phyloP scores from a whole-genome alignment of 2,113 vertebrate species.

The Geothlypis trichas region DNA sequence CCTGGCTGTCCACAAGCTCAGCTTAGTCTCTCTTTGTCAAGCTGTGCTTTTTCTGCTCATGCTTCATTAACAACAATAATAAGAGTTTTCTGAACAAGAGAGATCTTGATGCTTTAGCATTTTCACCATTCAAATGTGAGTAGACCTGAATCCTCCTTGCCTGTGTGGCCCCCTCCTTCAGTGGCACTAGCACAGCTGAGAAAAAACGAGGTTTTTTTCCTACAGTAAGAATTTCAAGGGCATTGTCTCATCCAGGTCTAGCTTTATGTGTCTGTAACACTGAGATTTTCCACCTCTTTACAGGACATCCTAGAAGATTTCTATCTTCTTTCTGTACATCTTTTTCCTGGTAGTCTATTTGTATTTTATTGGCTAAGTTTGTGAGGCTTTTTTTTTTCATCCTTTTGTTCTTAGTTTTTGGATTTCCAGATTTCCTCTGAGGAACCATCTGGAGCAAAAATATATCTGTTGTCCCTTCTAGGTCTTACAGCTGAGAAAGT shows the following conservation, averaged over 20 bases:
- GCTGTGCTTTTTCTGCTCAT: neutral
- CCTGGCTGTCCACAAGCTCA: neutral
- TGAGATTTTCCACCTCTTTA: neutral
- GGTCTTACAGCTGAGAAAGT: neutral
- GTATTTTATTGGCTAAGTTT: neutral
- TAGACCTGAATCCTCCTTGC: neutral
- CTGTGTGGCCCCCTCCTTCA: neutral
- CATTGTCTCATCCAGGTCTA: neutral
- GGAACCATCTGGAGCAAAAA: neutral
- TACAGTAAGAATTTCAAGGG: neutral
- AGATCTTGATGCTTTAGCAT: neutral
- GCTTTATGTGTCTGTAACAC: neutral
- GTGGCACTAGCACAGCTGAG: neutral
- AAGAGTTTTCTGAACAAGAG: neutral
- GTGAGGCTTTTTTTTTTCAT: neutral
- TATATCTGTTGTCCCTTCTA: neutral
- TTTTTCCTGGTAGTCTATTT: neutral
- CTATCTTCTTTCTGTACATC: neutral
- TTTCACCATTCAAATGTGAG: neutral
- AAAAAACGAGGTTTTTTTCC: neutral
- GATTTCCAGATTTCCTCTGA: neutral
- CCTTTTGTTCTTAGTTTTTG: neutral
- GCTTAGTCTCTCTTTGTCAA: neutral
- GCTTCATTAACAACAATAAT: neutral
- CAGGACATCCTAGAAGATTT: neutral